Evolutionary conservation across 1,140 invertebrate species (phyloP).

Genomic region (Trypoxylus dichotomus): DNA sequence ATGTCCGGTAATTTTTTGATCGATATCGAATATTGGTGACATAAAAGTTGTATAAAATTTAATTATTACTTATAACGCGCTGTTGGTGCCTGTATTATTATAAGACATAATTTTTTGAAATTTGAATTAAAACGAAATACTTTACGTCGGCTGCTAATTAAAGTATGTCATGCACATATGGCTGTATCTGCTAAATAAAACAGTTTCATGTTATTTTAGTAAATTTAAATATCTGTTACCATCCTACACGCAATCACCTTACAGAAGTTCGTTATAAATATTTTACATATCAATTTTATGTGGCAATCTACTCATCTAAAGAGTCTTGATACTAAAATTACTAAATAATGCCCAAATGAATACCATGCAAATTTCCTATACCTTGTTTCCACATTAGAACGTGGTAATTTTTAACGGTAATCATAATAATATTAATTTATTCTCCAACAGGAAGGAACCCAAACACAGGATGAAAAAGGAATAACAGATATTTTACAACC

Average conservation of each 20-base stretch:
- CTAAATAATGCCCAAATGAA: too few relatives aligned
- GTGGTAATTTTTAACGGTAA: too few relatives aligned
- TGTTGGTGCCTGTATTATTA: neutral
- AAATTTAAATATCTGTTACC: neutral
- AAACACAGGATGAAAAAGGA: too few relatives aligned
- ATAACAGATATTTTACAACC: too few relatives aligned
- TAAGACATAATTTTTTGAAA: neutral
- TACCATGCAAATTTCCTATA: too few relatives aligned
- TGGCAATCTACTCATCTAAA: too few relatives aligned
- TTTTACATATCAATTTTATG: too few relatives aligned
- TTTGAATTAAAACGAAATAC: neutral
- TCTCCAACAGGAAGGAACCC: too few relatives aligned
- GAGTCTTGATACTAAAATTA: too few relatives aligned
- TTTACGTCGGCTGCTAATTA: neutral
- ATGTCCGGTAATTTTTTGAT: neutral
- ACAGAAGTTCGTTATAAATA: too few relatives aligned
- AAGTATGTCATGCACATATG: neutral
- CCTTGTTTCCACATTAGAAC: too few relatives aligned
- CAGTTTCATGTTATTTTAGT: neutral
- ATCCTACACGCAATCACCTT: neutral
- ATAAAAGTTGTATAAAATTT: neutral
- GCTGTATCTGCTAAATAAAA: neutral
- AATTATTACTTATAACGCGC: neutral
- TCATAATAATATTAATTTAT: too few relatives aligned
- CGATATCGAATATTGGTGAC: neutral